phyloP scores from a whole-genome alignment of 2,797 vertebrate genomes.

The Selene dorsalis region DNA sequence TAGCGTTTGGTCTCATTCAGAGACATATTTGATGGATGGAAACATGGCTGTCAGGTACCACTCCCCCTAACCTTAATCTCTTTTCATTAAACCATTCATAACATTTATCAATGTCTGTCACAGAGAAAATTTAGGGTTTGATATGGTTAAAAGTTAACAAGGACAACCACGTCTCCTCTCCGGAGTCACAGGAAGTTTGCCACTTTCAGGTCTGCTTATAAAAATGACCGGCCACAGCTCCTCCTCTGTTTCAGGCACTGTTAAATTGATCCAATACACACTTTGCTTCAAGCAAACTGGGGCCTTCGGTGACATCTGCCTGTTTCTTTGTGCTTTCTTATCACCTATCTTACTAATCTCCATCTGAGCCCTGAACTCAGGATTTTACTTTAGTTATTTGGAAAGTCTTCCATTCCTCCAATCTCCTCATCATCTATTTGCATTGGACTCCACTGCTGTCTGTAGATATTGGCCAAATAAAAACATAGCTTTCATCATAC shows the following conservation, averaged over 20 bases:
- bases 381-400: constrained; percentile 60
- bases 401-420: constrained; percentile 43
- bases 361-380: constrained; percentile 31
- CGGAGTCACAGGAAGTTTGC: not conserved
- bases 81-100: not conserved
- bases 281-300: not conserved
- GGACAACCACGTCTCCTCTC: not conserved
- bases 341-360: constrained; percentile 48
- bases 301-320: constrained; percentile 2
- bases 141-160: not conserved
- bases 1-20: too few relatives aligned
- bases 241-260: not conserved
- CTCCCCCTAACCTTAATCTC: not conserved
- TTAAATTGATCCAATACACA: not conserved
- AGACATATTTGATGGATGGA: too few relatives aligned
- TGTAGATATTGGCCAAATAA: constrained; percentile 65
- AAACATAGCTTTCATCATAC: constrained; percentile 67
- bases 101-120: not conserved
- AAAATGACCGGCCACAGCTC: not conserved
- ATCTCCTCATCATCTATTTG: constrained; percentile 64
- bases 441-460: constrained; percentile 60
- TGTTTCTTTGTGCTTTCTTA: constrained; percentile 33
- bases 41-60: too few relatives aligned
- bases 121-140: not conserved
- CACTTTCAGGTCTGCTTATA: not conserved